Evolutionary conservation across 2,113 vertebrate genomes (phyloP), one percentile per base, ranked within the genome.

Genomic region (Girardinichthys multiradiatus): DNA sequence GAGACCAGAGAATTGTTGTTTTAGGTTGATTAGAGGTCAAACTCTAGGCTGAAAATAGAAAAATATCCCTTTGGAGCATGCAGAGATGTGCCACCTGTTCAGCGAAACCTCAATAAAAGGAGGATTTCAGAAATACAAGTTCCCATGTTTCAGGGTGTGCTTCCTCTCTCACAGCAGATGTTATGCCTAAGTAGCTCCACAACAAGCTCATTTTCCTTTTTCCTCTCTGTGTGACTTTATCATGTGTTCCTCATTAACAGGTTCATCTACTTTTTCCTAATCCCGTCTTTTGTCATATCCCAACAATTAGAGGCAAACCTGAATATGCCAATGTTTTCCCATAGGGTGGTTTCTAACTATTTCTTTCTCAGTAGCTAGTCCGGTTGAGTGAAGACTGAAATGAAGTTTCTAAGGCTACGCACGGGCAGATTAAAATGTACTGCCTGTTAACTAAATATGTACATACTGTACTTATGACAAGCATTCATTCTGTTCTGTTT

Each of bases 391-490:
- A 71, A 68, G 76, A 85, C 73, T 85, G 80, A 91, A 90, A 79
- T 26, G 37, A 71, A 81, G 77, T 57, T 26, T 77, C n/a, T 57
- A 86, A 82, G 80, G 80, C 42, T 58, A 73, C 42, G 72, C 74
- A 79, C 83, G 90, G 86, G 29, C 27, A 30, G 58, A 90, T 93
- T 90, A 80, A 68, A 90, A 88, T 88, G 82, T 85, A 84, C 87
- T 89, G 89, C 68, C 87, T 87, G 77, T 82, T 90, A 77, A 64
- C 77, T 39, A 82, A 86, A 72, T 28, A 70, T 73, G 29, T 74
- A 70, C 17, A 45, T 72, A 66, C 68, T 64, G 69, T 48, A 81
- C 33, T 78, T 79, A 65, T 37, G 65, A 86, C 62, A 69, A 84
- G 60, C 76, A 48, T 82, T 54, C 37, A 61, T 60, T 59, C 76